Evolutionary conservation across 2,888 invertebrate genomes (phyloP), one percentile per base, ranked within the genome.

Genomic region (Caradrina kadenii): DNA sequence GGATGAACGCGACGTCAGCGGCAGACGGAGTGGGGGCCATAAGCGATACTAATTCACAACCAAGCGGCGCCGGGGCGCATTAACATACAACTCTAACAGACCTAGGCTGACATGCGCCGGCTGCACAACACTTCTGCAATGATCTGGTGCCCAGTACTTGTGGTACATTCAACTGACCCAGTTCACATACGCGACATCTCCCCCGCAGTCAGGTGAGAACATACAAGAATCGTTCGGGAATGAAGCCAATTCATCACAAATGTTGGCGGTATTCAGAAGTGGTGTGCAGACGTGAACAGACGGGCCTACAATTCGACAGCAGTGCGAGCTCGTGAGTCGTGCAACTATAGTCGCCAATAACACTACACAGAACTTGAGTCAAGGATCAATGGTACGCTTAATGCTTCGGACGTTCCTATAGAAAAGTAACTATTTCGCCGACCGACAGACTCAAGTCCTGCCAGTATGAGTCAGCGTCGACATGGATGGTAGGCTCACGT

Each of bases 21-120:
- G 60, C 76, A 74, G 71, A 71, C 72, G 77, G 79, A 55, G 79
- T 72, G 66, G 78, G 83, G 72, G 79, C 73, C 80, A 77, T 81
- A 88, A 88, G 91, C 93, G 90, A 89, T 88, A 87, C 88, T 90
- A 93, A 90, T 90, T 94, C 94, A 94, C 94, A 94, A 94, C 94
- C 94, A 90, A 91, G 91, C 92, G 87, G 87, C 89, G 90, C 89
- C 86, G 82, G 79, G 81, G 78, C 73, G 85, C 90, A 10, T 55
- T 70, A 69, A 72, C 65, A 71, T 78, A 84, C 82, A 73, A 79
- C 79, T 73, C 75, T 79, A 82, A 72, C 58, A 56, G 69, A 65
- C 64, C 71, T n/a, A n/a, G n/a, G n/a, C n/a, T 48, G 63, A 10
- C 39, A 22, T 35, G 22, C 31, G 26, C 52, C 63, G 15, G 31